Percentiles rank a stretch among this genome's conserved stretches.
Evolutionary conservation across 2,888 invertebrate species (phyloP).

Genomic region (Furcula furcula): DNA sequence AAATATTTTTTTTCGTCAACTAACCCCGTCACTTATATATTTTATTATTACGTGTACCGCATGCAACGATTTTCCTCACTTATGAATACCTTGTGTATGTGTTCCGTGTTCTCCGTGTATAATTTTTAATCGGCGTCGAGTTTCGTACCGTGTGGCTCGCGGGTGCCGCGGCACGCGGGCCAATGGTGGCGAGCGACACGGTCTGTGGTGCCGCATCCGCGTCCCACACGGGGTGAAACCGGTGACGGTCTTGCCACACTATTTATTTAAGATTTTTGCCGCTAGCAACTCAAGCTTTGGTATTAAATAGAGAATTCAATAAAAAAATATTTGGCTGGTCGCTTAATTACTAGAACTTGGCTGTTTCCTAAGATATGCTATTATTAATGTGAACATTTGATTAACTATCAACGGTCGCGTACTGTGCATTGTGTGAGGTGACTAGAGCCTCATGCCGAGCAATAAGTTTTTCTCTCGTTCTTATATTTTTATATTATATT

Average conservation of each 20-base stretch:
- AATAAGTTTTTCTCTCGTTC: conserved; percentile 53
- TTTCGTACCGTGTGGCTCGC: conserved; percentile 39
- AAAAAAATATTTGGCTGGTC: conserved; percentile 72
- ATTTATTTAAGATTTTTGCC: conserved; percentile 55
- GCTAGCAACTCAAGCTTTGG: conserved; percentile 69
- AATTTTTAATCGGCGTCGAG: conserved; percentile 33
- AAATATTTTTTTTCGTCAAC: conserved; percentile 65
- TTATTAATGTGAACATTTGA: conserved; percentile 45
- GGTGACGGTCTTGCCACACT: conserved; percentile 42
- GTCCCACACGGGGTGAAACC: conserved; percentile 39
- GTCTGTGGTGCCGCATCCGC: conserved; percentile 10
- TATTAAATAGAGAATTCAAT: conserved; percentile 50
- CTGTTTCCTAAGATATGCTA: conserved; percentile 63
- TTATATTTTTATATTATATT: conserved; percentile 22
- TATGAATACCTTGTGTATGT: conserved; percentile 62
- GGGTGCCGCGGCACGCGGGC: conserved; percentile 20
- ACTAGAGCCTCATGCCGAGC: conserved; percentile 17
- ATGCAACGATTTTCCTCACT: conserved; percentile 60
- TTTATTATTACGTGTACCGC: conserved; percentile 55
- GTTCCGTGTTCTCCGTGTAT: conserved; percentile 57
- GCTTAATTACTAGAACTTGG: conserved; percentile 66
- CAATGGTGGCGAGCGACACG: conserved; percentile 32
- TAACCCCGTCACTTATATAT: conserved; percentile 47
- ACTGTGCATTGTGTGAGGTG: conserved; percentile 17
- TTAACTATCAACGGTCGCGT: conserved; percentile 18